A percentile compares a stretch with the other conserved stretches of the same genome.
Evolutionary conservation across 2,888 invertebrate genomes (phyloP).

Genomic region (Erebia ligea): DNA sequence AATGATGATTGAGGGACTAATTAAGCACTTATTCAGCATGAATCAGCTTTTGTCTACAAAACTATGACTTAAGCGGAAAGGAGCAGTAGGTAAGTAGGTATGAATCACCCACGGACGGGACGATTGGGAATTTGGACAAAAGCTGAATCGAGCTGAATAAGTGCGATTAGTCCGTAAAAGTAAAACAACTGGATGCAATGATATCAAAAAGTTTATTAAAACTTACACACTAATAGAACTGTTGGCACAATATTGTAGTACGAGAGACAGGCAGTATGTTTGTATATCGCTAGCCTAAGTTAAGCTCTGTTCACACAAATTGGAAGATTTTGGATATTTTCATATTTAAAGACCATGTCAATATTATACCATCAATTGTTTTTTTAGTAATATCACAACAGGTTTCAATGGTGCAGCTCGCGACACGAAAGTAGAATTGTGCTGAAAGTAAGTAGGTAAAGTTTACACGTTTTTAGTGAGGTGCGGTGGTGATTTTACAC

Average conservation of each 20-base stretch:
- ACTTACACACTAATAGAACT: constrained; percentile 63
- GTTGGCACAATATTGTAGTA: constrained; percentile 72
- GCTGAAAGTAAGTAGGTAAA: no score
- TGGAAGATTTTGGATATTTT: constrained; percentile 23
- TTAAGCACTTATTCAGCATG: no score
- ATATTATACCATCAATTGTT: constrained; percentile 23
- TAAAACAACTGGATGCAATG: constrained; percentile 52
- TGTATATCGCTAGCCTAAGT: constrained; percentile 27
- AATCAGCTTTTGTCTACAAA: no score
- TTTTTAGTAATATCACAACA: constrained; percentile 1
- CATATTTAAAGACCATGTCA: background rate
- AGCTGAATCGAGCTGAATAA: no score
- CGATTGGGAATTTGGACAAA: no score
- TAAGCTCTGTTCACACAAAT: constrained; percentile 24
- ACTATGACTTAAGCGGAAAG: no score
- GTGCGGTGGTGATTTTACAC: no score
- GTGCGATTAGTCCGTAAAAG: background rate
- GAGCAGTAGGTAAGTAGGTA: no score
- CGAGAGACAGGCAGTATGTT: constrained; percentile 33
- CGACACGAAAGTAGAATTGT: background rate
- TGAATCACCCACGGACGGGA: no score
- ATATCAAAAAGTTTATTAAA: constrained; percentile 77
- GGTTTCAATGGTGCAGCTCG: background rate
- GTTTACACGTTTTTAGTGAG: no score
- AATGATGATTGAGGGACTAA: no score